Base-by-base conservation (phyloP, 2,113 vertebrate species). In the Setophaga kirtlandii region DNA sequence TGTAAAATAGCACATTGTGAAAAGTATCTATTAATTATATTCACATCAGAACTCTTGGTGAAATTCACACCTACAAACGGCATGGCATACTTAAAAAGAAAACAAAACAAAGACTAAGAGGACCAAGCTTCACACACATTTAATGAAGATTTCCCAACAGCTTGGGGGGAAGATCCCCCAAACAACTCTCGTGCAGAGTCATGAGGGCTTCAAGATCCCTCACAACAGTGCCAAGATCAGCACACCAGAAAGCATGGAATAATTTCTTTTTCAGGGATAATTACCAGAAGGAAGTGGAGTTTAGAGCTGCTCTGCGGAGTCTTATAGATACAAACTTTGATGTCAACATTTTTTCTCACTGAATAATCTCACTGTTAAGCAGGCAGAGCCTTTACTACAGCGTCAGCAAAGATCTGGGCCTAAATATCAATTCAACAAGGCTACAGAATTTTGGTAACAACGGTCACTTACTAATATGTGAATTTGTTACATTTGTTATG, bases 121-220 rank as follows among this genome's bases (percentile, higher is more conserved):
- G 27, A 52, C 11, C 0, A 5, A 69, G n/a, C 11, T 62, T 62
- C 62, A 49, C 8, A 37, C 37, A 53, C 6, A 20, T 73, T 64
- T 58, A 62, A 73, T 2, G 3, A 71, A 83, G 31, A 12, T 63
- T 91, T 75, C 69, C 87, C 47, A 50, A 58, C 53, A 83, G 21
- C 49, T 24, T 82, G 33, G 67, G 77, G 77, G 64, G 60, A 82
- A 84, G 33, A 15, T 8, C 70, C 70, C 56, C 87, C 85, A 78
- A 68, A 20, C 8, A 12, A 15, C 24, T 67, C 44, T 37, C 0
- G 1, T n/a, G 35, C 12, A 0, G 0, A 77, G 30, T 42, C n/a
- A 28, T 2, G 0, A 52, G 25, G 46, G 42, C 39, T 49, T 42
- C 53, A 58, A 80, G 56, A 31, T 22, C 21, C 27, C 22, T 73